These are phyloP conservation scores for Furnarius figulus DNA, from an alignment of 2,113 vertebrate species.

Conservation along the genomic window DNA sequence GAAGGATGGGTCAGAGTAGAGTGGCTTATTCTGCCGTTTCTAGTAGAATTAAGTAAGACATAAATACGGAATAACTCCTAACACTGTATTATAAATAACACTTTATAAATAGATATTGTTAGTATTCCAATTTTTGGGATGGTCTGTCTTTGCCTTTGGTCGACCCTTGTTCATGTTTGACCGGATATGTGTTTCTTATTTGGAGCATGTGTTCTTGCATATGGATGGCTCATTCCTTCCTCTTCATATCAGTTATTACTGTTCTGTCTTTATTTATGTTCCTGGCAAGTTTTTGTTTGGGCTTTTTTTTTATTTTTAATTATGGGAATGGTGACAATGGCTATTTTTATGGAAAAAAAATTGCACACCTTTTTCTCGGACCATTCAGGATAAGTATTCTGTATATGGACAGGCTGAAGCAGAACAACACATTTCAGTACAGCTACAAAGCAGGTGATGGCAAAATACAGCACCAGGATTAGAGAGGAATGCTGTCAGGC, in stretches of 20 bases:
- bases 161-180: background rate
- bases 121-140: background rate
- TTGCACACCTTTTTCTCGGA: background rate
- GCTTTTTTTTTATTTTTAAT: too few species aligned
- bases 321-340: background rate
- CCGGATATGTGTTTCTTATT: background rate
- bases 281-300: too few species aligned
- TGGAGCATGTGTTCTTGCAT: background rate
- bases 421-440: background rate
- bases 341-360: background rate
- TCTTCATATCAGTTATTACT: background rate
- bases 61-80: background rate
- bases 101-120: background rate
- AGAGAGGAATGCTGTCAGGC: background rate
- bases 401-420: background rate
- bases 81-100: background rate
- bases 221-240: background rate
- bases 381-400: background rate
- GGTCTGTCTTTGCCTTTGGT: background rate
- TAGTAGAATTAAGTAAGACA: background rate
- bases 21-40: background rate
- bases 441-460: background rate
- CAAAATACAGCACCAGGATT: background rate
- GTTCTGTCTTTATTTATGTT: background rate
- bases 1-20: background rate